Conservation (phyloP, 2,797 vertebrate species). For the Thaleichthys pacificus region DNA sequence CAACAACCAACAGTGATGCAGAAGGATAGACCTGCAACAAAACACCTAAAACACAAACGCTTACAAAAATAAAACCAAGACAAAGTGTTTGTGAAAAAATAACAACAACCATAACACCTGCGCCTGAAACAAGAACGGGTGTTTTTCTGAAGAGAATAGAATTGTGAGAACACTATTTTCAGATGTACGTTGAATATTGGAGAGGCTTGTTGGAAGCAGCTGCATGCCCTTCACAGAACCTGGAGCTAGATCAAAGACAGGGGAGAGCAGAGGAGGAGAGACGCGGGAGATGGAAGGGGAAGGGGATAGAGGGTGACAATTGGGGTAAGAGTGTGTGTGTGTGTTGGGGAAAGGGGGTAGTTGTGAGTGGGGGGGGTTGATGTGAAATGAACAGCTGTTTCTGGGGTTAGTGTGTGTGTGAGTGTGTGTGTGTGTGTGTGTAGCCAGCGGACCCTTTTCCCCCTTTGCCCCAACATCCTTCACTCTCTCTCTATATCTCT, state of each 20-base stretch:
- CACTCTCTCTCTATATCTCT: conserved; percentile 11
- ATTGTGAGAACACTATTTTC: not conserved
- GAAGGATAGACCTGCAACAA: no score
- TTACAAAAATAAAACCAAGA: no score
- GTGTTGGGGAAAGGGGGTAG: conserved; percentile 22
- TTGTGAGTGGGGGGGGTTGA: conserved; percentile 38
- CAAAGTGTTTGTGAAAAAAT: no score
- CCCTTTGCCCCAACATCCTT: not conserved
- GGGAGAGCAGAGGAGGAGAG: conserved; percentile 13
- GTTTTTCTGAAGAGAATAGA: not conserved
- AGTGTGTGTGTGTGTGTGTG: conserved; percentile 28
- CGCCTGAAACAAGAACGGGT: no score
- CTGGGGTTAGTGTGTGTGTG: conserved; percentile 50
- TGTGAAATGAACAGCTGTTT: conserved; percentile 68
- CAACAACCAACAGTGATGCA: no score
- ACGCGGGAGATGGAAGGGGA: conserved; percentile 9
- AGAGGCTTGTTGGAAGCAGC: not conserved
- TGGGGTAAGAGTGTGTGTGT: conserved; percentile 27
- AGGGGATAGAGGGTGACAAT: conserved; percentile 14
- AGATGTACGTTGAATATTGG: no score
- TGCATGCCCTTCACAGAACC: not conserved
- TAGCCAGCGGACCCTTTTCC: conserved; percentile 53
- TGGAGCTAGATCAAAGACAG: not conserved
- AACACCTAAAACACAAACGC: no score
- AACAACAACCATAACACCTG: no score